Conservation (phyloP, 2,888 invertebrate species). For the Sacculina carcini region DNA sequence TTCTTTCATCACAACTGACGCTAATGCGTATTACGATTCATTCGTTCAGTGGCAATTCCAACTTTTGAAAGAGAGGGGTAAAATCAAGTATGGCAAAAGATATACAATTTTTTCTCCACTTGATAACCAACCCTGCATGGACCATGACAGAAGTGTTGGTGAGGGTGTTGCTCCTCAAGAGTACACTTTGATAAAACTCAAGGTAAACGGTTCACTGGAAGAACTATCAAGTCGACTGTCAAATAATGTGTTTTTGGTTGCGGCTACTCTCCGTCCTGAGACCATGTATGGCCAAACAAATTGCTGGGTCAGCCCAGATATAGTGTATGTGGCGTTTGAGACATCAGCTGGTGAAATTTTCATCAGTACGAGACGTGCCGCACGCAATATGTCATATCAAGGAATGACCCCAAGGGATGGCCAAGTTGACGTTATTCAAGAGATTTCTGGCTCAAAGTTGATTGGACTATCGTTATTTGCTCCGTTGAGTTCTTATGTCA, state of each 20-base stretch:
- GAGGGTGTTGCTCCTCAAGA: constrained; percentile 97
- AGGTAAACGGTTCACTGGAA: constrained; percentile 37
- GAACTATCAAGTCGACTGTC: constrained; percentile 6
- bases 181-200: constrained; percentile 87
- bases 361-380: constrained; percentile 62
- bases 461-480: constrained; percentile 59
- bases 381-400: constrained; percentile 86
- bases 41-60: constrained; percentile 93
- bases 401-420: constrained; percentile 61
- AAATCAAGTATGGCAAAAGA: constrained; percentile 86
- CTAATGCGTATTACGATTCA: constrained; percentile 88
- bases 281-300: constrained; percentile 99
- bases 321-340: constrained; percentile 56
- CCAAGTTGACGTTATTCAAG: constrained; percentile 37
- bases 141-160: constrained; percentile 82
- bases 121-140: constrained; percentile 98
- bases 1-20: constrained; percentile 94
- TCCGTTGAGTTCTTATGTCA: constrained; percentile 53
- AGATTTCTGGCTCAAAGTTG: constrained; percentile 44
- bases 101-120: constrained; percentile 86
- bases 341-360: constrained; percentile 25
- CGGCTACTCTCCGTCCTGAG: constrained; percentile 92
- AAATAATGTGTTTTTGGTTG: constrained; percentile 46
- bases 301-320: constrained; percentile 90
- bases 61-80: constrained; percentile 54